Evolutionary conservation across 2,113 vertebrate species (phyloP).

Genomic region (Caracal caracal): DNA sequence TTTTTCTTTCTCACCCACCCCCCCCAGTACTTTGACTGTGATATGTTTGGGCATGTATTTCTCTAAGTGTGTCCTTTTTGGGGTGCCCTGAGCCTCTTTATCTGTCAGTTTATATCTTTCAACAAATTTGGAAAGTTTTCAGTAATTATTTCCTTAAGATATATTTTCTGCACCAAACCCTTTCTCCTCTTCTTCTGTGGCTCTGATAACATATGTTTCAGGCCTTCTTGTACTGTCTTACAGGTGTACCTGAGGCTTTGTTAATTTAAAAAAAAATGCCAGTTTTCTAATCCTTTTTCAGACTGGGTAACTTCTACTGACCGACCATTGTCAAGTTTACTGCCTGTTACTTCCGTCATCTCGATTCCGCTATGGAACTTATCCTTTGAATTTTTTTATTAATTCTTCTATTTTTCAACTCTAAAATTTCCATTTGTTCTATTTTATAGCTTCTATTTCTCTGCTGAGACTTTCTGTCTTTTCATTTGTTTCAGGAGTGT

Average conservation of each 20-base stretch:
- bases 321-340: not conserved
- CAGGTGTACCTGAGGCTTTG: not conserved
- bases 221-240: not conserved
- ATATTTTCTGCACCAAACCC: not conserved
- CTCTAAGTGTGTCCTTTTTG: not conserved
- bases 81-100: not conserved
- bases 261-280: not conserved
- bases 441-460: not conserved
- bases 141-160: not conserved
- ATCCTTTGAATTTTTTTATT: not conserved
- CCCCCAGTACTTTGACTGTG: not conserved
- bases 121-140: not conserved
- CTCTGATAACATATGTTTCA: not conserved
- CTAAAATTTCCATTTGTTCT: not conserved
- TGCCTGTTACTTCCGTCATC: not conserved
- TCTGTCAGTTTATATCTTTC: not conserved
- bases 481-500: not conserved
- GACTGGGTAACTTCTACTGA: not conserved
- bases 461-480: not conserved
- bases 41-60: not conserved
- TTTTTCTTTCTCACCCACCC: not conserved
- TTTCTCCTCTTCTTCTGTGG: not conserved
- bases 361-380: not conserved
- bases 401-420: not conserved
- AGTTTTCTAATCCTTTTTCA: not conserved